Conservation (phyloP, 1,140 invertebrate genomes). For the Atopsyche davidsoni region DNA sequence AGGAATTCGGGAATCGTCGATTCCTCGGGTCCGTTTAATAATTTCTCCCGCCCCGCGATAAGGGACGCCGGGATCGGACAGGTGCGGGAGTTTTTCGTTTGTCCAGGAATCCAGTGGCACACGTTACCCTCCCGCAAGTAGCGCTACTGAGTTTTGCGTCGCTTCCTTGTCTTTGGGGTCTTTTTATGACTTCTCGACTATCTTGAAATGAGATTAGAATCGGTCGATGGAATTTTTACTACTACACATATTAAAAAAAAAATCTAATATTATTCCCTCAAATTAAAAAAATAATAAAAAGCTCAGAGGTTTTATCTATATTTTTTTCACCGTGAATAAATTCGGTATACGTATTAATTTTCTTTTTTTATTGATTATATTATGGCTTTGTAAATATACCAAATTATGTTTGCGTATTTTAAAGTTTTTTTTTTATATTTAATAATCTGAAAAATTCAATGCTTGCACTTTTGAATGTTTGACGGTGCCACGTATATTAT, state of each 20-base stretch:
- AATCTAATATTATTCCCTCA: too few species aligned
- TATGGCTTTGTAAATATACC: too few species aligned
- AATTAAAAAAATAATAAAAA: too few species aligned
- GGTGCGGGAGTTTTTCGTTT: conserved; percentile 13
- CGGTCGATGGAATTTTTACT: too few species aligned
- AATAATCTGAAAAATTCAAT: background rate
- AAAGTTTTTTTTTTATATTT: background rate
- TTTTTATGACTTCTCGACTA: background rate
- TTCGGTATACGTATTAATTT: too few species aligned
- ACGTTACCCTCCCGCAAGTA: conserved; percentile 12
- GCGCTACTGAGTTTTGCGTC: background rate
- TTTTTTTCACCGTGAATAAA: too few species aligned
- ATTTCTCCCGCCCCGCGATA: conserved; percentile 20
- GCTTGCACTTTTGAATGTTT: background rate
- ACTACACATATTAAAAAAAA: too few species aligned
- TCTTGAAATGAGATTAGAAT: too few species aligned
- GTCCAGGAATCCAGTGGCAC: conserved; percentile 20
- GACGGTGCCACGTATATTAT: background rate
- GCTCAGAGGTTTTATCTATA: too few species aligned
- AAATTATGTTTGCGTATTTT: too few species aligned
- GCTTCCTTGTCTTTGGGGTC: background rate
- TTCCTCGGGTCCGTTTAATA: conserved; percentile 13
- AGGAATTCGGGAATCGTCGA: conserved; percentile 25
- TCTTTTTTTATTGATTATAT: too few species aligned
- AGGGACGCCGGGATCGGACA: conserved; percentile 15